Evolutionary conservation across 2,888 invertebrate species (phyloP).

Genomic region (Acrobasis repandana): DNA sequence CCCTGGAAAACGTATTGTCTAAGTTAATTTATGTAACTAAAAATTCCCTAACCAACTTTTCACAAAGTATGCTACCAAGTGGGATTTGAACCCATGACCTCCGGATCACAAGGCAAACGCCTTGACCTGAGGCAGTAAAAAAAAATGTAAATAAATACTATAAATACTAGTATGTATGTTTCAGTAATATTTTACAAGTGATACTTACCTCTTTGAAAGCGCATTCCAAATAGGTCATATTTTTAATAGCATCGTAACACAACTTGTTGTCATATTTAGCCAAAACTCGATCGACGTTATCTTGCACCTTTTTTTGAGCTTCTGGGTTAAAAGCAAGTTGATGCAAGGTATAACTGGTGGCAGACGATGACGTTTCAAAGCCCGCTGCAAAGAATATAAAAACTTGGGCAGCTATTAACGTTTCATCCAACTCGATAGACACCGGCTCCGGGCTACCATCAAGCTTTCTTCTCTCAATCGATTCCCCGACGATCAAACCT

Average conservation of each 20-base stretch:
- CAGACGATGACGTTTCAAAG: slow-evolving; percentile 74
- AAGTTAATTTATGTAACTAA: background rate
- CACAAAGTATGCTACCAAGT: too few relatives aligned
- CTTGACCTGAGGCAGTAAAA: too few relatives aligned
- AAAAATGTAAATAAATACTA: too few relatives aligned
- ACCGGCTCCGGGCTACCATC: slow-evolving; percentile 46
- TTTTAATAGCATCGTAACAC: slow-evolving; percentile 58
- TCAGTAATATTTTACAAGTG: too few relatives aligned
- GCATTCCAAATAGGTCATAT: slow-evolving; percentile 64
- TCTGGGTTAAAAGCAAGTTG: slow-evolving; percentile 58
- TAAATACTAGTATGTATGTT: too few relatives aligned
- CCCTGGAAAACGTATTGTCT: slow-evolving; percentile 31
- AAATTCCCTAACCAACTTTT: too few relatives aligned
- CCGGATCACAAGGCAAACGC: too few relatives aligned
- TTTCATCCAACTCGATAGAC: slow-evolving; percentile 49
- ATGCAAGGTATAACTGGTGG: slow-evolving; percentile 62
- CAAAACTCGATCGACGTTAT: slow-evolving; percentile 53
- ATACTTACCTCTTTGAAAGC: slow-evolving; percentile 45
- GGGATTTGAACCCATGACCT: too few relatives aligned
- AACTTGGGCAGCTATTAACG: slow-evolving; percentile 53
- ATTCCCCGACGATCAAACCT: slow-evolving; percentile 47
- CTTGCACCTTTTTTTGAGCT: slow-evolving; percentile 53
- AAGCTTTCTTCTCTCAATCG: slow-evolving; percentile 41
- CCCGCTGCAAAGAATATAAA: slow-evolving; percentile 72
- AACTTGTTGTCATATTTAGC: slow-evolving; percentile 45